A percentile compares a stretch with the other conserved stretches of the same genome.
These are phyloP conservation scores for Phrynosoma blainvillii DNA, from an alignment of 2,113 vertebrate species.

Conservation along the genomic window DNA sequence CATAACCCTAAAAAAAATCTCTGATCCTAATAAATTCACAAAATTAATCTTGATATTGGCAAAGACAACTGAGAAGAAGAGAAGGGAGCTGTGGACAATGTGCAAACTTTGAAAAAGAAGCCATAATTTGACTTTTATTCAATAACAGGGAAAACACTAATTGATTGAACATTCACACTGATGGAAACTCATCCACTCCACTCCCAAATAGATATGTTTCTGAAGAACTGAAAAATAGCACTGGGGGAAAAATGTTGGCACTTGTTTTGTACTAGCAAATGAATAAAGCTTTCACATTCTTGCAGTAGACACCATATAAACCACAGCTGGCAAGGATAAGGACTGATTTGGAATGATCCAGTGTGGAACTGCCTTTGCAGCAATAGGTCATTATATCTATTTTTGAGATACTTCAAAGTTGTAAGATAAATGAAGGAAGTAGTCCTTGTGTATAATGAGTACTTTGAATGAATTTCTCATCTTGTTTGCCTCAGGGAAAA, in stretches of 20 bases:
- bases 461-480: constrained; percentile 21
- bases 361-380: constrained; percentile 9
- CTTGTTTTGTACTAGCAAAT: neutral
- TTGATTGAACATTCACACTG: neutral
- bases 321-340: neutral
- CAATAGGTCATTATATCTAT: constrained; percentile 5
- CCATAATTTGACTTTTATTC: neutral
- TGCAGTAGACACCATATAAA: constrained; percentile 13
- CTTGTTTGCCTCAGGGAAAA: constrained; percentile 16
- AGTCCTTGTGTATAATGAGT: constrained; percentile 18
- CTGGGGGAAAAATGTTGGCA: neutral
- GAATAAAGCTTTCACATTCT: neutral
- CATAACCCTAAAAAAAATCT: neutral
- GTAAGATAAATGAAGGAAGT: constrained; percentile 14
- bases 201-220: neutral
- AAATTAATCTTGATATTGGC: neutral
- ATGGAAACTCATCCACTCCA: neutral
- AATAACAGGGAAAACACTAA: neutral
- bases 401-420: constrained; percentile 25
- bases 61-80: neutral
- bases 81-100: neutral
- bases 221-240: constrained; percentile 5
- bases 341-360: neutral
- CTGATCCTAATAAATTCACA: neutral
- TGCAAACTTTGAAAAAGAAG: neutral